Evolutionary conservation across 2,797 vertebrate species (phyloP).

Genomic region (Harpagifer antarcticus): DNA sequence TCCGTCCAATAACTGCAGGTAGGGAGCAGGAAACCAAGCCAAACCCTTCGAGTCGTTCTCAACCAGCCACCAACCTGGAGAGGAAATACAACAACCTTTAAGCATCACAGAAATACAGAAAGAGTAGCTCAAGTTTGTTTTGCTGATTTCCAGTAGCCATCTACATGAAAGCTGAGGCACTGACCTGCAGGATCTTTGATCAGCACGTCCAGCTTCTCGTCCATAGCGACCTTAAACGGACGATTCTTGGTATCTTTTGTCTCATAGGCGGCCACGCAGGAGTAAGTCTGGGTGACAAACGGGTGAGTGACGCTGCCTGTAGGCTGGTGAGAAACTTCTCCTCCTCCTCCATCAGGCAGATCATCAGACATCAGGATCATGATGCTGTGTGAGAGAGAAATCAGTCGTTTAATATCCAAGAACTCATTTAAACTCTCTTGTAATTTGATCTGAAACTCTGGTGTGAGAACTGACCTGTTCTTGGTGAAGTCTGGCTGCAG

Average conservation of each 20-base stretch:
- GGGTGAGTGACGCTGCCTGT: no score
- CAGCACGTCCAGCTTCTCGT: constrained; percentile 89
- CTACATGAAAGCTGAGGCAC: background rate
- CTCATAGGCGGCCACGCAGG: constrained; percentile 87
- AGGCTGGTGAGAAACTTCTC: constrained; percentile 35
- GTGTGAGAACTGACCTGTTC: constrained; percentile 84
- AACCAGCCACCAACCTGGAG: constrained; percentile 96
- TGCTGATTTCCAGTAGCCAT: background rate
- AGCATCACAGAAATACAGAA: background rate
- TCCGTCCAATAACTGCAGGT: constrained; percentile 79
- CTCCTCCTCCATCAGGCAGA: constrained; percentile 13
- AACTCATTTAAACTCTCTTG: accelerated
- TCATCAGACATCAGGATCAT: constrained; percentile 88
- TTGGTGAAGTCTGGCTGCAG: constrained; percentile 86
- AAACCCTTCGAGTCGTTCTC: constrained; percentile 86
- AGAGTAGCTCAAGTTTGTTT: background rate
- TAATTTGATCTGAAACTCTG: accelerated
- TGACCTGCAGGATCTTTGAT: constrained; percentile 91
- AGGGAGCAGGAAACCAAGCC: constrained; percentile 96
- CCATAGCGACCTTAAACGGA: constrained; percentile 78
- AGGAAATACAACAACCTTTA: background rate
- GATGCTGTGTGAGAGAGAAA: constrained; percentile 75
- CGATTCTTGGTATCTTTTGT: constrained; percentile 90
- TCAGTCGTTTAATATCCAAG: background rate
- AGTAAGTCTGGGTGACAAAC: constrained; percentile 84